Conservation (phyloP, 2,888 invertebrate genomes). For the Odontothrips loti region DNA sequence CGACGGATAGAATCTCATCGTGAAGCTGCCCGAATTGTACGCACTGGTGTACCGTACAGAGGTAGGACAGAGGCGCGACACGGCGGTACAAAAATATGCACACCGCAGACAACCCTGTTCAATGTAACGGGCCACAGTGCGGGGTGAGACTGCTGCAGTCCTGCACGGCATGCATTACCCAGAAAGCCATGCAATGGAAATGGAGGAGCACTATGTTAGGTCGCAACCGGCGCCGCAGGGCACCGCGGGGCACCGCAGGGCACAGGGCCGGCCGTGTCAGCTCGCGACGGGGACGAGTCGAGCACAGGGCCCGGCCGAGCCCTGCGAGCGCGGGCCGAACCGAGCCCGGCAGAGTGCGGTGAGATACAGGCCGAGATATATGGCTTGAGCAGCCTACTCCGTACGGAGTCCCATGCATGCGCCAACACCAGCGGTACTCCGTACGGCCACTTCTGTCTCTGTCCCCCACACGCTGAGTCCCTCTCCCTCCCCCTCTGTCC, state of each 20-base stretch:
- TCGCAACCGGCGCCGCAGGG: not conserved
- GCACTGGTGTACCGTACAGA: too few species aligned
- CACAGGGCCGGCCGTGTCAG: too few species aligned
- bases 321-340: not conserved
- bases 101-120: too few species aligned
- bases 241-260: not conserved
- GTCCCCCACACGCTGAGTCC: not conserved
- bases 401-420: not conserved
- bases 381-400: not conserved
- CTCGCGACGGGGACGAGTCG: not conserved
- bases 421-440: not conserved
- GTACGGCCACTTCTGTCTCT: not conserved
- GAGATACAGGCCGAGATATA: conserved; percentile 12
- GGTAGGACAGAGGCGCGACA: too few species aligned
- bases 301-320: not conserved
- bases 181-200: not conserved
- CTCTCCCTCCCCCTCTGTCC: not conserved
- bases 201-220: not conserved
- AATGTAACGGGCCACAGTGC: too few species aligned
- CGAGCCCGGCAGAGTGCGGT: not conserved
- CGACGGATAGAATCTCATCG: too few species aligned
- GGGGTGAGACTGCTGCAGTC: too few species aligned
- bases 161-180: not conserved
- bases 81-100: too few species aligned
- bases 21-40: too few species aligned